A percentile compares a stretch with the other conserved stretches of the same genome.
phyloP scores from a whole-genome alignment of 2,113 vertebrate genomes.

The Rhinoderma darwinii region DNA sequence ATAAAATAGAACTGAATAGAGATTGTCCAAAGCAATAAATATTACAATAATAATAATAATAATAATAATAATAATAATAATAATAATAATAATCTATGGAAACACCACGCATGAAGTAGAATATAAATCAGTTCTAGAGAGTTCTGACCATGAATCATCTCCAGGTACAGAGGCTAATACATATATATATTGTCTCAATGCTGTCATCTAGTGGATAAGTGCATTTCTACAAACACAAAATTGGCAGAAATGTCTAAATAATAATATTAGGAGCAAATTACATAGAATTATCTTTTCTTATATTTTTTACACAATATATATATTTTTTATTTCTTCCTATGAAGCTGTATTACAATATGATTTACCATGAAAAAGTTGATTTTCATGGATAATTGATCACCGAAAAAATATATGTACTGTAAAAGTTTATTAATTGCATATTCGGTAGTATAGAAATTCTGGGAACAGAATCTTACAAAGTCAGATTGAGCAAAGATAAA shows the following conservation, averaged over 20 bases:
- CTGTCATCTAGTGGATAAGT: slow-evolving; percentile 55
- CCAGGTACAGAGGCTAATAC: not conserved
- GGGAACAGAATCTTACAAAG: too few species aligned
- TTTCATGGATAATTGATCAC: not conserved
- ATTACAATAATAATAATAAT: not conserved
- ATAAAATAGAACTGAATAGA: not conserved
- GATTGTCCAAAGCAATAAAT: not conserved
- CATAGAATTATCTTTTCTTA: not conserved
- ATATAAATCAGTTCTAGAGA: not conserved
- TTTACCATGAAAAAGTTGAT: not conserved
- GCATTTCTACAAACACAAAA: slow-evolving; percentile 30
- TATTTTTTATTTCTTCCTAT: not conserved
- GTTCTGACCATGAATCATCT: not conserved
- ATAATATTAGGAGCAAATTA: not conserved
- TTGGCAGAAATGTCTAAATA: not conserved
- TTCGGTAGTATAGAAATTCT: not conserved
- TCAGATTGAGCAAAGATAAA: too few species aligned
- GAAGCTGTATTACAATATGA: not conserved
- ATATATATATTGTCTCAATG: slow-evolving; percentile 54
- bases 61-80: not conserved
- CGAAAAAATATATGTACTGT: too few species aligned
- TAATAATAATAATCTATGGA: not conserved
- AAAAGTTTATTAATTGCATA: not conserved
- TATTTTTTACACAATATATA: too few species aligned
- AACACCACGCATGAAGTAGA: not conserved